Conservation (phyloP, 2,113 vertebrate species). For the Myiozetetes cayanensis region DNA sequence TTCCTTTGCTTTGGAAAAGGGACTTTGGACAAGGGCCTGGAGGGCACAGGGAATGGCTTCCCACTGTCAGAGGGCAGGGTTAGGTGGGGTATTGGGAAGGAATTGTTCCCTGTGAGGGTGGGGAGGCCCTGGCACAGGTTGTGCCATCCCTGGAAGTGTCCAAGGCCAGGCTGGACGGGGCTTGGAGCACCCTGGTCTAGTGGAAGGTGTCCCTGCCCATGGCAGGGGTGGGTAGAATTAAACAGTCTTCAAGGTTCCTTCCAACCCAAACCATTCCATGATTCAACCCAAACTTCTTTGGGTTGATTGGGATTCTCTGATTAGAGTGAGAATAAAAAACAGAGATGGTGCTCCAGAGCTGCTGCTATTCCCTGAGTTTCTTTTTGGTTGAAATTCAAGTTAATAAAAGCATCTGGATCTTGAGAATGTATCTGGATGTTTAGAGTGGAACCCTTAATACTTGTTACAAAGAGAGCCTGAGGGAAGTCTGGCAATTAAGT, state of each 20-base stretch:
- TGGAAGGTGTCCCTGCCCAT: not conserved
- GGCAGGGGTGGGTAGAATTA: not conserved
- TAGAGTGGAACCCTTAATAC: not conserved
- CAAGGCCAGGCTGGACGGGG: rapidly evolving
- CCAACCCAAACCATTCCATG: not conserved
- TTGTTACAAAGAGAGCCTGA: not conserved
- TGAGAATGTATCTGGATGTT: not conserved
- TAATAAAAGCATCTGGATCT: not conserved
- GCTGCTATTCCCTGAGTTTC: not conserved
- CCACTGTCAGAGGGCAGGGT: not conserved
- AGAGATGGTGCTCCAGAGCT: not conserved
- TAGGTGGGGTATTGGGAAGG: not conserved
- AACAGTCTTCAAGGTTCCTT: not conserved
- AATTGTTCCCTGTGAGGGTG: not conserved
- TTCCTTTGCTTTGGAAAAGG: not conserved
- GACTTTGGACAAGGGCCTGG: not conserved
- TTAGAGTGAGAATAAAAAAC: not conserved
- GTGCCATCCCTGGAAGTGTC: not conserved
- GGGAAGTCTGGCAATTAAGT: not conserved
- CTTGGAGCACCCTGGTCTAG: rapidly evolving
- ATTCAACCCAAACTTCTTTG: not conserved
- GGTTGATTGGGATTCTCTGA: not conserved
- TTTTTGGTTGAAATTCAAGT: not conserved
- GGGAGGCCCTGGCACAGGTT: not conserved
- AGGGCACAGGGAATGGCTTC: not conserved